Conservation (phyloP, 2,888 invertebrate genomes). For the Lepidocyrtinus sp. region DNA sequence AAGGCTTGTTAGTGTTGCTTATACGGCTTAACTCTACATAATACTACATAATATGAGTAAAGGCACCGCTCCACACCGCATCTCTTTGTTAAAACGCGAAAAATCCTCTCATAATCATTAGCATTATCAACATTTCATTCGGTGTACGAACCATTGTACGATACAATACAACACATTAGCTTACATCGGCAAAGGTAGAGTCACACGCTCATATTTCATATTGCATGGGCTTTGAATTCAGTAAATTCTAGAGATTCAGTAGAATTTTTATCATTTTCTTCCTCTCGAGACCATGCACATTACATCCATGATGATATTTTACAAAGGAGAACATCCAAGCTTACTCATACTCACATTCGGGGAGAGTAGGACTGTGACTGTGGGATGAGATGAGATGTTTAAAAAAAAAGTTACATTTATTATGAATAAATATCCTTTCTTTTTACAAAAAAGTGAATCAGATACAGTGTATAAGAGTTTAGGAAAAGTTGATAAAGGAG, state of each 20-base stretch:
- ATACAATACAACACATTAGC: background rate
- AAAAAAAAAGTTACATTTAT: constrained; percentile 14
- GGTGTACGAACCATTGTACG: no score
- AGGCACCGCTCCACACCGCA: background rate
- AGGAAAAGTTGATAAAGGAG: background rate
- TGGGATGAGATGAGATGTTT: no score
- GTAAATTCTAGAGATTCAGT: no score
- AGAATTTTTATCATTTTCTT: constrained; percentile 36
- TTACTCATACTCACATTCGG: background rate
- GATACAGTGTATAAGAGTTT: background rate
- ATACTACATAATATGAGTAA: constrained; percentile 13
- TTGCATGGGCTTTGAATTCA: no score
- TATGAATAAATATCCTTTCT: constrained; percentile 9
- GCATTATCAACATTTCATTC: background rate
- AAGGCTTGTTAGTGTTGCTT: background rate
- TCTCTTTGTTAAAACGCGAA: background rate
- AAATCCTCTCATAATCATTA: background rate
- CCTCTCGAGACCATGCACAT: constrained; percentile 37
- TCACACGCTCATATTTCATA: constrained; percentile 58
- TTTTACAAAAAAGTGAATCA: background rate
- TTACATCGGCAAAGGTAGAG: constrained; percentile 23
- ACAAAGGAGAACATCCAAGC: background rate
- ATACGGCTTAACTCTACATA: constrained; percentile 12
- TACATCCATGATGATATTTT: constrained; percentile 15
- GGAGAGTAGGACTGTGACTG: background rate